Evolutionary conservation across 2,888 invertebrate species (phyloP).

Genomic region (Lordiphosa andalusiaca): DNA sequence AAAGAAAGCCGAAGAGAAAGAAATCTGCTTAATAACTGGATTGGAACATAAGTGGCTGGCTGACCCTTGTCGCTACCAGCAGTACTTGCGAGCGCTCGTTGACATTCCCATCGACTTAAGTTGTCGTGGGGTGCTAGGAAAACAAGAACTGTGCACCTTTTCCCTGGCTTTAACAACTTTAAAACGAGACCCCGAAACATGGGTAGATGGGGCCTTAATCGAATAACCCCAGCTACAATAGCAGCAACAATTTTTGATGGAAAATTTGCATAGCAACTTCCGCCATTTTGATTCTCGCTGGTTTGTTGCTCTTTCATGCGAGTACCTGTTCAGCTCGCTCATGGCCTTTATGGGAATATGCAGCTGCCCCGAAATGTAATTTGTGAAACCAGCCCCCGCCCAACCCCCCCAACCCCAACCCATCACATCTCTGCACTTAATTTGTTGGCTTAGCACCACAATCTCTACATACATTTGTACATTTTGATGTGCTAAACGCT

Average conservation of each 20-base stretch:
- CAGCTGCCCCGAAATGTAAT: slow-evolving; percentile 47
- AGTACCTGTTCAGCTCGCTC: slow-evolving; percentile 46
- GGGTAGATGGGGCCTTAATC: too few species aligned
- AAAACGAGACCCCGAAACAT: too few species aligned
- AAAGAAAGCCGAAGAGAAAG: background rate
- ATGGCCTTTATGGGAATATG: slow-evolving; percentile 25
- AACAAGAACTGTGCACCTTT: too few species aligned
- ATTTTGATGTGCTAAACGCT: slow-evolving; percentile 12
- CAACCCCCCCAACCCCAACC: background rate
- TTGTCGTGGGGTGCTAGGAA: slow-evolving; percentile 3
- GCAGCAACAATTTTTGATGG: too few species aligned
- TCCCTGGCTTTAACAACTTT: too few species aligned
- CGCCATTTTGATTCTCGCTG: slow-evolving; percentile 14
- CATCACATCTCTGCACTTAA: slow-evolving; percentile 29
- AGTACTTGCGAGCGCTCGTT: slow-evolving; percentile 11
- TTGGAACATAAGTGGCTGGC: background rate
- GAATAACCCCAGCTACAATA: too few species aligned
- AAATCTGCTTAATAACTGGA: slow-evolving; percentile 6
- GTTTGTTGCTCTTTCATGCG: slow-evolving; percentile 17
- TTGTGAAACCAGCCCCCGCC: slow-evolving; percentile 33
- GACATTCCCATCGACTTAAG: slow-evolving; percentile 38
- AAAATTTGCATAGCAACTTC: slow-evolving; percentile 2
- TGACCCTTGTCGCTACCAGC: slow-evolving; percentile 1
- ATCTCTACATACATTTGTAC: slow-evolving; percentile 29
- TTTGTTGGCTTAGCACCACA: slow-evolving; percentile 33